Evolutionary conservation across 2,888 invertebrate species (phyloP).

Genomic region (Meghimatium bilineatum): DNA sequence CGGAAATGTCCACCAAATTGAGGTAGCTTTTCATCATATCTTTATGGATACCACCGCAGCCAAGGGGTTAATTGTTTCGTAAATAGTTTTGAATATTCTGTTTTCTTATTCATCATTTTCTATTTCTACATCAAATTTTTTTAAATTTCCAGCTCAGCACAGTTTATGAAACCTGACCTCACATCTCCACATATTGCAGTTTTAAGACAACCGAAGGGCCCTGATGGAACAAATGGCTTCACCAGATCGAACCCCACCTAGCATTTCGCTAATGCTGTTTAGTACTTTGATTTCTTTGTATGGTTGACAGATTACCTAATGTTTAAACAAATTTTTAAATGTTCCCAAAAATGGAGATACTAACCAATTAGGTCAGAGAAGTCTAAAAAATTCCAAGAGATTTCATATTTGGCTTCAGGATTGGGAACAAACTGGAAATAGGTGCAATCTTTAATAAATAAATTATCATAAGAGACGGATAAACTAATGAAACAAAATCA

Average conservation of each 20-base stretch:
- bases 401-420: background rate
- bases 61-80: no score
- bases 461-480: no score
- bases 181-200: conserved; percentile 52
- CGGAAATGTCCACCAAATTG: no score
- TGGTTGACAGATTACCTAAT: background rate
- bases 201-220: conserved; percentile 66
- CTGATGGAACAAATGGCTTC: conserved; percentile 67
- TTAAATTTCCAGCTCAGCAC: conserved; percentile 29
- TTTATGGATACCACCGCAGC: no score
- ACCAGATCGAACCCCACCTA: conserved; percentile 46
- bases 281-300: conserved; percentile 5
- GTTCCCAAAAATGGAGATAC: background rate
- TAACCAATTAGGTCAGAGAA: background rate
- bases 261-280: background rate
- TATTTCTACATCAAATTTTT: background rate
- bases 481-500: no score
- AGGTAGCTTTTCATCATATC: no score
- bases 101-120: background rate
- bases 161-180: conserved; percentile 43
- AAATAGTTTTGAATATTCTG: no score
- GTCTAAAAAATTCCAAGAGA: no score
- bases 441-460: background rate
- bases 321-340: background rate
- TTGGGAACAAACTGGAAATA: background rate